phyloP scores from a whole-genome alignment of 2,113 vertebrate species.

The Struthidea cinerea region DNA sequence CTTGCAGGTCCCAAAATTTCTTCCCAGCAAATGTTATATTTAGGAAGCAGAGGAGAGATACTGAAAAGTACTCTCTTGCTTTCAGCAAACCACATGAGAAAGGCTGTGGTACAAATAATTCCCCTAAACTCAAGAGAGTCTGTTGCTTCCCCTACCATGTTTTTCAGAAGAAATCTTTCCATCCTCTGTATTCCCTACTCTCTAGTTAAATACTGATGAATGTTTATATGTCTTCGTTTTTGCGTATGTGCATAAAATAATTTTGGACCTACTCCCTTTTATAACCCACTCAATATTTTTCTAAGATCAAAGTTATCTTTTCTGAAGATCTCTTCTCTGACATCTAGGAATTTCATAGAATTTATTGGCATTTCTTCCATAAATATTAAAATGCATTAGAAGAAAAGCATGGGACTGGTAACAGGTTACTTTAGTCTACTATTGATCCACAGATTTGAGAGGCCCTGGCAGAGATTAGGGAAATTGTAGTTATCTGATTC shows the following conservation, averaged over 20 bases:
- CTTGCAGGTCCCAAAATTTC: background rate
- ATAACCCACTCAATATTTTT: background rate
- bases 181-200: background rate
- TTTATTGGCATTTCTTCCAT: background rate
- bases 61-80: background rate
- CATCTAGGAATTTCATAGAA: background rate
- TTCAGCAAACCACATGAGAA: background rate
- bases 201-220: background rate
- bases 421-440: background rate
- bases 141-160: background rate
- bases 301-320: background rate
- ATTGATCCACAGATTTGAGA: background rate
- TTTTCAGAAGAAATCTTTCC: background rate
- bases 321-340: background rate
- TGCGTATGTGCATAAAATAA: background rate
- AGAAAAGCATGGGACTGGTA: background rate
- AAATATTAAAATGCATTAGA: background rate
- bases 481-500: background rate
- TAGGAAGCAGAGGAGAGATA: background rate
- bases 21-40: background rate
- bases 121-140: background rate
- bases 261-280: background rate
- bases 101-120: background rate
- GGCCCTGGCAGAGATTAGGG: background rate
- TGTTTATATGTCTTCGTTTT: background rate